Conservation (phyloP, 2,888 invertebrate genomes). For the Chloroclystis v-ata region DNA sequence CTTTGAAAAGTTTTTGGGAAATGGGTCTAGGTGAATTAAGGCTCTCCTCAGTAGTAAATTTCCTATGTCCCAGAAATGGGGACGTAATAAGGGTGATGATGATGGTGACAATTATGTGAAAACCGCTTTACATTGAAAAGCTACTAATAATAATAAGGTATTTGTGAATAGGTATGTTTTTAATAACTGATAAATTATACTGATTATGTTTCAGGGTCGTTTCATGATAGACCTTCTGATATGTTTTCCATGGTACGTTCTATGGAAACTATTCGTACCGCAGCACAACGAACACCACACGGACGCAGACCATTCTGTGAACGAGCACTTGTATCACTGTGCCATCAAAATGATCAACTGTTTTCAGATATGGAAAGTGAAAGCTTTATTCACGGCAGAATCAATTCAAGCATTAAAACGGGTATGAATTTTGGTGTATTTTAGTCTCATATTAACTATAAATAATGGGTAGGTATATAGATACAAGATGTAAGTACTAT, state of each 20-base stretch:
- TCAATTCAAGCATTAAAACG: constrained; percentile 64
- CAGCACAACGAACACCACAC: constrained; percentile 58
- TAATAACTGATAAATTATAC: too few relatives aligned
- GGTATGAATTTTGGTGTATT: constrained; percentile 38
- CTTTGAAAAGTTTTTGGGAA: too few relatives aligned
- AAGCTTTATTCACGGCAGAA: constrained; percentile 62
- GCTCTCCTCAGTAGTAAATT: too few relatives aligned
- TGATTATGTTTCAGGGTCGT: constrained; percentile 51
- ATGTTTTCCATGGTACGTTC: constrained; percentile 69
- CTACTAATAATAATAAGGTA: too few relatives aligned
- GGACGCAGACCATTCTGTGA: constrained; percentile 43
- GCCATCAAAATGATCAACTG: constrained; percentile 59
- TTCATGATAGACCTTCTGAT: constrained; percentile 66
- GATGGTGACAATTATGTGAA: neutral
- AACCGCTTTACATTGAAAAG: too few relatives aligned
- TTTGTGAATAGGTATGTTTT: too few relatives aligned
- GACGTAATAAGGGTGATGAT: neutral
- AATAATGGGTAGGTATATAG: too few relatives aligned
- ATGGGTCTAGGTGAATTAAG: too few relatives aligned
- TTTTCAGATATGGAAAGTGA: constrained; percentile 66
- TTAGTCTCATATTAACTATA: too few relatives aligned
- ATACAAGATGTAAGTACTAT: too few relatives aligned
- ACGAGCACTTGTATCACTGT: constrained; percentile 58
- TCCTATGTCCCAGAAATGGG: too few relatives aligned
- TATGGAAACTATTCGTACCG: constrained; percentile 52